phyloP scores from a whole-genome alignment of 1,140 invertebrate genomes.

The Leptoteleia sp. region DNA sequence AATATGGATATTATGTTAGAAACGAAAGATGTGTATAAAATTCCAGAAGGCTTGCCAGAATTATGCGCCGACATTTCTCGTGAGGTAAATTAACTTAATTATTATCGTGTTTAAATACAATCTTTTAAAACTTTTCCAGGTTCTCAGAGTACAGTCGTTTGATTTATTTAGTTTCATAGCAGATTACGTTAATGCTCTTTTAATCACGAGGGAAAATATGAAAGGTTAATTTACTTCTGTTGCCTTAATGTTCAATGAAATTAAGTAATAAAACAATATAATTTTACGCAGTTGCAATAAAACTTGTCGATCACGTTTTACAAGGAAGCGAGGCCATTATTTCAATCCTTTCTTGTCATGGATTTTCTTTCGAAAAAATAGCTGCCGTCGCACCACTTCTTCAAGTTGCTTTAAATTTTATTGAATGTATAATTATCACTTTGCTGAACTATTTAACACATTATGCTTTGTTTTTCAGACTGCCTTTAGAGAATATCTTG shows the following conservation, averaged over 20 bases:
- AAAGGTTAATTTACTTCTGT: constrained; percentile 71
- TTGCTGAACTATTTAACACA: no score
- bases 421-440: not conserved
- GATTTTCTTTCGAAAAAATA: constrained; percentile 77
- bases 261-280: not conserved
- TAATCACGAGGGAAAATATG: constrained; percentile 85
- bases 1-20: constrained; percentile 72
- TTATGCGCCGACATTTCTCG: constrained; percentile 86
- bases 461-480: constrained; percentile 11
- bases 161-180: constrained; percentile 85
- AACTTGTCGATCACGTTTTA: constrained; percentile 79
- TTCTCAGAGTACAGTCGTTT: constrained; percentile 84
- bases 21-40: constrained; percentile 70
- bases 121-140: constrained; percentile 65
- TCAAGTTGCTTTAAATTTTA: constrained; percentile 62
- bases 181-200: constrained; percentile 85
- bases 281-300: constrained; percentile 75
- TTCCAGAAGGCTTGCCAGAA: constrained; percentile 85
- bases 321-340: constrained; percentile 76
- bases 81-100: constrained; percentile 79
- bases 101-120: not conserved
- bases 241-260: constrained; percentile 2
- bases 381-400: constrained; percentile 73
- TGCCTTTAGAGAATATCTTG: constrained; percentile 42
- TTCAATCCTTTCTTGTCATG: constrained; percentile 74